A percentile compares a stretch with the other conserved stretches of the same genome.
Conservation (phyloP, 2,888 invertebrate genomes). For the Gonocerus acuteangulatus region DNA sequence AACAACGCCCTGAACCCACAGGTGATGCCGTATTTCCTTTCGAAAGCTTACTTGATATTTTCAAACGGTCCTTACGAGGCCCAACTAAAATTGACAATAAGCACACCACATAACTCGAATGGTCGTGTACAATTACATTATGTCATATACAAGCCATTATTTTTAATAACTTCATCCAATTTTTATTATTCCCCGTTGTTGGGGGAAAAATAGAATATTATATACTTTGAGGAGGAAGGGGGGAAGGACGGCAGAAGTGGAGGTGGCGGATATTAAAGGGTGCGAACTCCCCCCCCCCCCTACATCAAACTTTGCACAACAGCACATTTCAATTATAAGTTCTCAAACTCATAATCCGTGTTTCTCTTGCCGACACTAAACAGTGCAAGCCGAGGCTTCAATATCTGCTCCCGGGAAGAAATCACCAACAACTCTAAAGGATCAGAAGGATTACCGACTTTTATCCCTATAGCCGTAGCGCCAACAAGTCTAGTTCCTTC, state of each 20-base stretch:
- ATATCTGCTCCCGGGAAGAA: slow-evolving; percentile 9
- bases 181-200: too few species aligned
- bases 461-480: too few species aligned
- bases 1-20: too few species aligned
- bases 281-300: background rate
- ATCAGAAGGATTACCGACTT: slow-evolving; percentile 11
- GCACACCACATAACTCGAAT: too few species aligned
- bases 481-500: too few species aligned
- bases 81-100: too few species aligned
- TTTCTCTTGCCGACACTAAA: slow-evolving; percentile 23
- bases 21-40: too few species aligned
- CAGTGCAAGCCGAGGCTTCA: slow-evolving; percentile 1
- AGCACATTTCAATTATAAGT: slow-evolving; percentile 26
- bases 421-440: background rate
- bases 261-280: slow-evolving; percentile 24
- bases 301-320: slow-evolving; percentile 26
- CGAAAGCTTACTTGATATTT: too few species aligned
- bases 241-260: background rate
- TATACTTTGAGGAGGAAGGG: background rate
- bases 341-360: slow-evolving; percentile 26
- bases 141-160: too few species aligned
- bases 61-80: too few species aligned
- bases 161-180: too few species aligned
- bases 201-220: slow-evolving; percentile 24
- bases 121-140: too few species aligned